A percentile compares a stretch with the other conserved stretches of the same genome.
Evolutionary conservation across 2,888 invertebrate species (phyloP).

Genomic region (Nemapogon koenigi): DNA sequence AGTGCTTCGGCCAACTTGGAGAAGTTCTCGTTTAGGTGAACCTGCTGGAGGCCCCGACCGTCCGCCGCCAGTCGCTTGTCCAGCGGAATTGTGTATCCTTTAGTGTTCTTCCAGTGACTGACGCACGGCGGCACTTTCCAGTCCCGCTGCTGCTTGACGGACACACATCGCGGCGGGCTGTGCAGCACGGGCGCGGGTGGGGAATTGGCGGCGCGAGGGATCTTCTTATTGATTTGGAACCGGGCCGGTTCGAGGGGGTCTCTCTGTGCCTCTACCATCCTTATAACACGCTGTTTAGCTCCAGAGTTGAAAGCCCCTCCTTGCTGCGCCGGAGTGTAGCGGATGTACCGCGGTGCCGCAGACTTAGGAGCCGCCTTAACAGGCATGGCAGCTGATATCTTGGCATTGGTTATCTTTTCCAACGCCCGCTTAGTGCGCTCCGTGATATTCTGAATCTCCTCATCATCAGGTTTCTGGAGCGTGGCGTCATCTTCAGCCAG

Average conservation of each 20-base stretch:
- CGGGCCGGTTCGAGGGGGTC: constrained; percentile 99
- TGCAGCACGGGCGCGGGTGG: constrained; percentile 99
- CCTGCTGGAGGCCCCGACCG: constrained; percentile 94
- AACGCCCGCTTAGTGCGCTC: constrained; percentile 88
- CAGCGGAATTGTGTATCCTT: constrained; percentile 95
- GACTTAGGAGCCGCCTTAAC: constrained; percentile 93
- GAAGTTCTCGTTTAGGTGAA: constrained; percentile 99
- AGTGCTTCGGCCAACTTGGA: constrained; percentile 97
- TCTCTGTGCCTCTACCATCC: constrained; percentile 69
- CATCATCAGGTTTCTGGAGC: constrained; percentile 89
- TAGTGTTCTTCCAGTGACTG: constrained; percentile 99
- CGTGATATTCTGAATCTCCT: constrained; percentile 86
- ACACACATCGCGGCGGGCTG: constrained; percentile 96
- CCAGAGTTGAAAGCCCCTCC: constrained; percentile 94
- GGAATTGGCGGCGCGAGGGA: constrained; percentile 97
- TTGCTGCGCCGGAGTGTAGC: constrained; percentile 98
- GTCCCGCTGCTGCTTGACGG: constrained; percentile 98
- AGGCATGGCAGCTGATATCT: constrained; percentile 96
- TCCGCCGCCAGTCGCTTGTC: constrained; percentile 98
- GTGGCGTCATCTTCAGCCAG: constrained; percentile 88
- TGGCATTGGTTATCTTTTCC: constrained; percentile 84
- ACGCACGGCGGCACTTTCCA: constrained; percentile 99
- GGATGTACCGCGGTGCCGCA: constrained; percentile 93
- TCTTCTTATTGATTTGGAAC: constrained; percentile 98
- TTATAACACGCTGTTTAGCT: constrained; percentile 96